Evolutionary conservation across 2,113 vertebrate species (phyloP), one percentile per base, ranked within the genome.

Genomic region (Carlito syrichta): DNA sequence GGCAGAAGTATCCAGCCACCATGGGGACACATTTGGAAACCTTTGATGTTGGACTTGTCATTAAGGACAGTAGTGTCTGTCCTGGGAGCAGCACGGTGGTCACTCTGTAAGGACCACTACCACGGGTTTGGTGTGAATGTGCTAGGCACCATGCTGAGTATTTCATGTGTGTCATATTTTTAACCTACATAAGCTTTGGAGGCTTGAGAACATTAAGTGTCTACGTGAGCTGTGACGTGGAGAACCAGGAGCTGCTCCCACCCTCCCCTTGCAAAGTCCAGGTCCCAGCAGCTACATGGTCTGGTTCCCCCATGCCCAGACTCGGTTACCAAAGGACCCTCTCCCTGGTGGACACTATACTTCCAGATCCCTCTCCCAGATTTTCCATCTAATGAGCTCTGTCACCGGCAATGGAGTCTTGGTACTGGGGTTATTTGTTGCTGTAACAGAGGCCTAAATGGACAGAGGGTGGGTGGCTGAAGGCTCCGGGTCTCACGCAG

Each of bases 81-180:
- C 62, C n/a, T 66, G 38, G n/a, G 43, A 78, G 69, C 97, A 58
- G 58, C 66, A 0, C 9, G n/a, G 32, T 13, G 63, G 9, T 82
- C 66, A 1, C 81, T 2, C 20, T 13, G 6, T 8, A 23, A 32
- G 3, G 56, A 50, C 6, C 48, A 10, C 50, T 32, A 71, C 48
- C 10, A 1, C 6, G 25, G 73, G 35, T n/a, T 58, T 30, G 16
- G 25, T 16, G 0, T 17, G 13, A 71, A 17, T 25, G 9, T 4
- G 32, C 11, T 1, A 6, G 81, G 66, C 56, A 0, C 10, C 0
- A 3, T 20, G 5, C 12, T 6, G 8, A 40, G 40, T 43, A 32
- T 56, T 73, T 73, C 43, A 11, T 27, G 0, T 8, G 6, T 20
- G 32, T 54, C 45, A 0, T 19, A 5, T 35, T 32, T 32, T 88